Conservation (phyloP, 2,888 invertebrate species). For the Ophion ventricosus region DNA sequence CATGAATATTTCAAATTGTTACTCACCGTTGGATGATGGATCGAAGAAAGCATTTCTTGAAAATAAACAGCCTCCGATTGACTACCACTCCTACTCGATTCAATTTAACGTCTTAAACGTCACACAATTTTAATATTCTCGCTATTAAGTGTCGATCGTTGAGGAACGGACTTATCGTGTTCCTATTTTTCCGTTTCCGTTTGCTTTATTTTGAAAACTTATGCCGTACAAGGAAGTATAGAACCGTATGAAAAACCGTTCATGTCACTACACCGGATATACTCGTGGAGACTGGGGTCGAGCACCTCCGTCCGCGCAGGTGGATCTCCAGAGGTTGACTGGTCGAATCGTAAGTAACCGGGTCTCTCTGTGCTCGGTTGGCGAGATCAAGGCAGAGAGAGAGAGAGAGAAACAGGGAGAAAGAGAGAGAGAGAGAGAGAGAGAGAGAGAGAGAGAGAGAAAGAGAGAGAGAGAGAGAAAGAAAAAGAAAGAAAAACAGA, state of each 20-base stretch:
- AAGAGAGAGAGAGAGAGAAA: constrained; percentile 68
- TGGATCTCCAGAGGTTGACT: constrained; percentile 83
- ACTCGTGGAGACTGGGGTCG: constrained; percentile 75
- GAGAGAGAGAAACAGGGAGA: constrained; percentile 70
- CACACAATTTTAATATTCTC: constrained; percentile 25
- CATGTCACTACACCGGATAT: constrained; percentile 81
- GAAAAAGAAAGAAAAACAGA: constrained; percentile 70
- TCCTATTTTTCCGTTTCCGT: neutral
- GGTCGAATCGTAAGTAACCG: constrained; percentile 80
- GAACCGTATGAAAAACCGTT: constrained; percentile 71
- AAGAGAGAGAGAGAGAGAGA: constrained; percentile 71
- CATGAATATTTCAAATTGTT: neutral
- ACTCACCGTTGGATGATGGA: constrained; percentile 54
- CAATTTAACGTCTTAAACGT: neutral
- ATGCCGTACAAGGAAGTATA: neutral
- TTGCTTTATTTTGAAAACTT: constrained; percentile 13
- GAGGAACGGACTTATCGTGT: neutral
- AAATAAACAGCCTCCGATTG: constrained; percentile 7
- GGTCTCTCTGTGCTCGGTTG: constrained; percentile 74
- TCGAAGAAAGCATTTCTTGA: constrained; percentile 49
- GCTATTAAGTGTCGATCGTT: constrained; percentile 27
- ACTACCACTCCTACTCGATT: neutral
- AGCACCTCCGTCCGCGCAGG: constrained; percentile 82
- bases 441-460: constrained; percentile 67
- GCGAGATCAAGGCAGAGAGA: constrained; percentile 66